These are phyloP conservation scores for Lanius collurio DNA, from an alignment of 2,113 vertebrate genomes.

Conservation along the genomic window DNA sequence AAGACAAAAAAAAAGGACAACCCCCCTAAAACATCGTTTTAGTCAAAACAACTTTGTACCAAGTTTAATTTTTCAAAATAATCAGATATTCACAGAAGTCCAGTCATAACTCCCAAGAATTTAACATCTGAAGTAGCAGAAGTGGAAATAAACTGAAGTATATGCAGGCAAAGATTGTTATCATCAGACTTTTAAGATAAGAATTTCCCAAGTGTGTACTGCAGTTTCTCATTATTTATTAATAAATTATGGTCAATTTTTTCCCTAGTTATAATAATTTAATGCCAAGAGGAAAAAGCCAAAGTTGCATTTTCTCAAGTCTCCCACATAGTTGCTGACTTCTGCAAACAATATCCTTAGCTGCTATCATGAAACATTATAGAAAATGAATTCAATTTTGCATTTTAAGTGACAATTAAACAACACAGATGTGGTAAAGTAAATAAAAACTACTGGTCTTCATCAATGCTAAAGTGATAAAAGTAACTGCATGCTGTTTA, in stretches of 20 bases:
- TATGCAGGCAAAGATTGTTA: not conserved
- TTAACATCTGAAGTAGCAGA: not conserved
- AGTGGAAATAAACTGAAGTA: not conserved
- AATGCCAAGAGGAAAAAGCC: not conserved
- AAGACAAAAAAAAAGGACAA: no score
- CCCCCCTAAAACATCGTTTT: not conserved
- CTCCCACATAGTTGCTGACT: not conserved
- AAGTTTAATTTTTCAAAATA: not conserved
- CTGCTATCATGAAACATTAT: not conserved
- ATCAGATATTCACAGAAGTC: not conserved
- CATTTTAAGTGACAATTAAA: not conserved
- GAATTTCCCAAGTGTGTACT: not conserved
- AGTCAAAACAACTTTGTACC: not conserved
- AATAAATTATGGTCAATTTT: not conserved
- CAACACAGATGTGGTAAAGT: not conserved
- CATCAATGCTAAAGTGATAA: not conserved
- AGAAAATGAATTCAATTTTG: not conserved
- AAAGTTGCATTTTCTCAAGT: not conserved
- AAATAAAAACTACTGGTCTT: conserved; percentile 31
- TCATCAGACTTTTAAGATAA: not conserved
- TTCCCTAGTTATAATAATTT: not conserved
- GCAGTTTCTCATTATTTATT: not conserved
- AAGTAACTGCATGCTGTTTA: conserved; percentile 1
- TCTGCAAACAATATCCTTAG: not conserved
- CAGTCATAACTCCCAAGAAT: not conserved